Percentiles rank a stretch among this genome's conserved stretches.
Conservation (phyloP, 92 coral and sea anemone species). For the Meandrina meandrites region DNA sequence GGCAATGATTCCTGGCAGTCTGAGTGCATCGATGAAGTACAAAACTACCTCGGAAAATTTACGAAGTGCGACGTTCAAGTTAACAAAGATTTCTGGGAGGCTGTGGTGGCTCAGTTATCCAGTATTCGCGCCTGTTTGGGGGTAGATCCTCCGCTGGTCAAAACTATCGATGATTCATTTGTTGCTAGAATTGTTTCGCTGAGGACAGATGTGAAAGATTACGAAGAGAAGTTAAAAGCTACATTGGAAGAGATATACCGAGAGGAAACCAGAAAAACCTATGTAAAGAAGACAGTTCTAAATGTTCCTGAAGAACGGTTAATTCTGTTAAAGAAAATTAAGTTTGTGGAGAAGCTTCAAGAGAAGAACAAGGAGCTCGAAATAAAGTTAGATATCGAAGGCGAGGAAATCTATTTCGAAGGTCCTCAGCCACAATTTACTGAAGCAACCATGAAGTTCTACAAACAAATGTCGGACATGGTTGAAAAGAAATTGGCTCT, state of each 20-base stretch:
- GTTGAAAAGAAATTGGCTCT: conserved; percentile 41
- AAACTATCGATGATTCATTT: not conserved
- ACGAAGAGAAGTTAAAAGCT: conserved; percentile 39
- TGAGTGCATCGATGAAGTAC: conserved; percentile 27
- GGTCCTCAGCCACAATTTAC: conserved; percentile 64
- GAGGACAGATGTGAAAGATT: conserved; percentile 9
- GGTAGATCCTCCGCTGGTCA: conserved; percentile 32
- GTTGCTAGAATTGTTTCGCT: conserved; percentile 43
- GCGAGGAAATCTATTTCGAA: conserved; percentile 44
- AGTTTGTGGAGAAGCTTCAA: conserved; percentile 50
- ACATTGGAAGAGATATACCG: conserved; percentile 37
- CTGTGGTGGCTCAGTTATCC: conserved; percentile 36
- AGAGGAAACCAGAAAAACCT: conserved; percentile 63
- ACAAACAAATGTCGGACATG: conserved; percentile 43
- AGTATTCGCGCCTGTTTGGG: conserved; percentile 50
- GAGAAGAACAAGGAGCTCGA: conserved; percentile 49
- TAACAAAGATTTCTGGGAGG: conserved; percentile 42
- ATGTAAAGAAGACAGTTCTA: conserved; percentile 30
- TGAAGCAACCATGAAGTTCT: conserved; percentile 47
- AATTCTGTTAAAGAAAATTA: conserved; percentile 66
- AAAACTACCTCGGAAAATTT: conserved; percentile 17
- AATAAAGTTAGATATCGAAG: conserved; percentile 49
- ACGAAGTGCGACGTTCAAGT: conserved; percentile 36
- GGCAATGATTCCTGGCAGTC: conserved; percentile 33
- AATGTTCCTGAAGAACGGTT: conserved; percentile 55